A percentile compares a stretch with the other conserved stretches of the same genome.
These are phyloP conservation scores for Rotaria sp. DNA, from an alignment of 2,888 invertebrate genomes.

Conservation along the genomic window DNA sequence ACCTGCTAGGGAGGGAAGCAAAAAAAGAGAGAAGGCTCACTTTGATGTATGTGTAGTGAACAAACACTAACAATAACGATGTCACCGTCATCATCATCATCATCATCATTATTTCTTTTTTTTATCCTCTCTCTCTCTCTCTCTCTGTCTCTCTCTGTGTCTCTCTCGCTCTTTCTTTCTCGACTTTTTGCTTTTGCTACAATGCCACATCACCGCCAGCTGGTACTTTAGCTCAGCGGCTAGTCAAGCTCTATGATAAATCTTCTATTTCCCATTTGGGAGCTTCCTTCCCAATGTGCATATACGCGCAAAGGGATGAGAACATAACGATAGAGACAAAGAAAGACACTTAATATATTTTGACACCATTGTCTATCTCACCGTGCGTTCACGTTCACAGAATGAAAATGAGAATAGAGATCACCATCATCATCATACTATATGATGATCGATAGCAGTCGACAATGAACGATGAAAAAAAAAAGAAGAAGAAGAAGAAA, in stretches of 20 bases:
- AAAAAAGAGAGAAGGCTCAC: neutral
- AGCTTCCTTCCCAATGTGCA: slow-evolving; percentile 10
- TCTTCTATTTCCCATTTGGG: neutral
- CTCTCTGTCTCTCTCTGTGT: neutral
- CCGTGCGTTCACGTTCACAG: neutral
- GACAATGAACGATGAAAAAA: neutral
- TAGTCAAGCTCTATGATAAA: neutral
- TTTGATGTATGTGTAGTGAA: neutral
- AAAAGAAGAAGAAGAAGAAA: neutral
- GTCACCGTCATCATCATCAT: neutral
- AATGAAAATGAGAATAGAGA: neutral
- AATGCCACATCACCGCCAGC: neutral
- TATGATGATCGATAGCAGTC: slow-evolving; percentile 9
- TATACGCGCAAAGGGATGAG: neutral
- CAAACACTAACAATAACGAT: neutral
- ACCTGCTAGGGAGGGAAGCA: slow-evolving; percentile 1
- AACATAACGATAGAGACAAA: slow-evolving; percentile 4
- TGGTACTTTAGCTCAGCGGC: neutral
- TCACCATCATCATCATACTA: neutral
- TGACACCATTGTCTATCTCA: neutral
- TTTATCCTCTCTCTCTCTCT: neutral
- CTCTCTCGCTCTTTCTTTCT: neutral
- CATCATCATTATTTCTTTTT: neutral
- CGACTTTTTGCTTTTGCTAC: slow-evolving; percentile 6
- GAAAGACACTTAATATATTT: slow-evolving; percentile 11